Evolutionary conservation across 2,113 vertebrate genomes (phyloP).

Genomic region (Xiphias gladius): DNA sequence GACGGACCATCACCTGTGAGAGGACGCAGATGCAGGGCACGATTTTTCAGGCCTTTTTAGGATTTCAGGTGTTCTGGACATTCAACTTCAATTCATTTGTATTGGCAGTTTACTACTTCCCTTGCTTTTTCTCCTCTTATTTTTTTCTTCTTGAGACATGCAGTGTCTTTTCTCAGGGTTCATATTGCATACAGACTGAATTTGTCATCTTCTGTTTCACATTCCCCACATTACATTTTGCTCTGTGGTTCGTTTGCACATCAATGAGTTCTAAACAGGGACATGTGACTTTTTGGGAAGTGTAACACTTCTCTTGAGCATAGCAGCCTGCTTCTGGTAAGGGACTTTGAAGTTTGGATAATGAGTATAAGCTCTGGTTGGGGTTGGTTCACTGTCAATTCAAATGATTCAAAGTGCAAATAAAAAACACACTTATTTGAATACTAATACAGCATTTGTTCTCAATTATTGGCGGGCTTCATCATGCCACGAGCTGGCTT

Average conservation of each 20-base stretch:
- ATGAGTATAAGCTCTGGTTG: conserved; percentile 9
- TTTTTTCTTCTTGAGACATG: not conserved
- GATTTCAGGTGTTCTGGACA: conserved; percentile 26
- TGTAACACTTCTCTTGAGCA: conserved; percentile 21
- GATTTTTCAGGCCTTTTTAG: conserved; percentile 33
- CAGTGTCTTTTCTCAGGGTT: conserved; percentile 35
- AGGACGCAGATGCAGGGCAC: conserved; percentile 25
- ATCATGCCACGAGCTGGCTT: conserved; percentile 3
- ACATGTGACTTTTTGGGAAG: conserved; percentile 2
- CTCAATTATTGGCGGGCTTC: conserved; percentile 13
- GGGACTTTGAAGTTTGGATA: conserved; percentile 32
- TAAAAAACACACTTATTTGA: conserved; percentile 35
- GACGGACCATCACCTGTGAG: conserved; percentile 43
- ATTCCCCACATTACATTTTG: conserved; percentile 28
- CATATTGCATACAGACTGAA: conserved; percentile 22
- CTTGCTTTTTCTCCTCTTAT: not conserved
- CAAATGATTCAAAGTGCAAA: conserved; percentile 35
- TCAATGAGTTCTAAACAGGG: not conserved
- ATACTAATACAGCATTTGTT: conserved; percentile 40
- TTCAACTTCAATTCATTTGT: conserved; percentile 52
- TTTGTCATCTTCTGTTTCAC: conserved; percentile 59
- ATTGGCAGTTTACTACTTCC: conserved; percentile 26
- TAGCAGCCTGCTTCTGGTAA: not conserved
- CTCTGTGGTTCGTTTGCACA: conserved; percentile 29
- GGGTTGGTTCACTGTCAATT: conserved; percentile 15